Conservation (phyloP, 1,140 invertebrate species). For the Calliphora vicina region DNA sequence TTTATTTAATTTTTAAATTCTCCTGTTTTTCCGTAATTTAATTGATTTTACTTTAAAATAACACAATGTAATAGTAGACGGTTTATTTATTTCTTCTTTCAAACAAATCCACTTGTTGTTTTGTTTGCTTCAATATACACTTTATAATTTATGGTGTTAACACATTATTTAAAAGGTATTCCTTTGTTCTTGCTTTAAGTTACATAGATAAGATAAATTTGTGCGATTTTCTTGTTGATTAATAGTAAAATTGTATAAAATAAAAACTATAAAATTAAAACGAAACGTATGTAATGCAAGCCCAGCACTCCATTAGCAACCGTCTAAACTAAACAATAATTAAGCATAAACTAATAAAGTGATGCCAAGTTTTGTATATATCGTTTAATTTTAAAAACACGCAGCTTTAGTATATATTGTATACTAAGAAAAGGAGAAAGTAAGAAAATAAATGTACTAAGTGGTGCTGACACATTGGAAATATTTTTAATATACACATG, state of each 20-base stretch:
- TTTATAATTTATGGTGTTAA: not conserved
- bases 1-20: not conserved
- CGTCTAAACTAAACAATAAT: not conserved
- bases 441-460: no score
- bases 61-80: not conserved
- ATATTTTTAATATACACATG: no score
- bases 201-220: slow-evolving; percentile 3
- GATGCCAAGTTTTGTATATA: no score
- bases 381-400: no score
- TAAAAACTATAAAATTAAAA: not conserved
- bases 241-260: not conserved
- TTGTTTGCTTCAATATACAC: not conserved
- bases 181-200: not conserved
- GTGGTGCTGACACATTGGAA: no score
- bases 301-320: not conserved
- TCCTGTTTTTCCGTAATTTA: no score
- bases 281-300: not conserved
- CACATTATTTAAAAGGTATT: not conserved
- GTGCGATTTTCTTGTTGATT: not conserved
- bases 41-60: not conserved
- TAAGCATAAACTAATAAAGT: no score
- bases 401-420: no score
- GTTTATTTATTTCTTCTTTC: not conserved
- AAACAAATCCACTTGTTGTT: not conserved
- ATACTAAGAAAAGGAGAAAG: no score